phyloP scores from a whole-genome alignment of 2,797 vertebrate genomes.

The Enteromius fasciolatus region DNA sequence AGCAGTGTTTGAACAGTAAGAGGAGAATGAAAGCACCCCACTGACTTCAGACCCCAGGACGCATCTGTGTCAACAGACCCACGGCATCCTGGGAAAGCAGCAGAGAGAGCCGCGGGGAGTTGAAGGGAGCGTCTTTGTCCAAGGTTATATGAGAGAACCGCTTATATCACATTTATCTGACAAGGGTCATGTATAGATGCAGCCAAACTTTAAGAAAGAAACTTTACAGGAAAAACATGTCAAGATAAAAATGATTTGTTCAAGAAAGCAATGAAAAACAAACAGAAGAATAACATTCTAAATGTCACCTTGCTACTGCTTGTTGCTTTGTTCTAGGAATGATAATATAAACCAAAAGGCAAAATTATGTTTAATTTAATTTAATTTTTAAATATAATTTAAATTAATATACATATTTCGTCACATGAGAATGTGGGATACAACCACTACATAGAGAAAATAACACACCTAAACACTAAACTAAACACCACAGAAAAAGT shows the following conservation, averaged over 20 bases:
- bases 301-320: neutral
- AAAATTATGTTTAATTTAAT: too few species aligned
- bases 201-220: neutral
- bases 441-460: too few species aligned
- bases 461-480: too few species aligned
- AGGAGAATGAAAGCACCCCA: constrained; percentile 50
- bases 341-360: too few species aligned
- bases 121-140: constrained; percentile 3
- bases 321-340: neutral
- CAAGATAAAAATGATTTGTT: neutral
- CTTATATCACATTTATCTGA: constrained; percentile 14
- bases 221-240: neutral
- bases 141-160: constrained; percentile 11
- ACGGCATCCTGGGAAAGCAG: constrained; percentile 42
- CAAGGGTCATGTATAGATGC: neutral
- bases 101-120: constrained; percentile 12
- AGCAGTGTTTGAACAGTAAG: constrained; percentile 56
- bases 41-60: constrained; percentile 54
- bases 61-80: constrained; percentile 61
- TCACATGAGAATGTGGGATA: too few species aligned
- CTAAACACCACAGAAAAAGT: too few species aligned
- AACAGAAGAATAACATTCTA: neutral
- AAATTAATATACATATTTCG: too few species aligned
- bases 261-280: neutral
- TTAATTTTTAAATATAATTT: too few species aligned